Conservation (phyloP, 2,113 vertebrate genomes). For the Muntiacus reevesi region DNA sequence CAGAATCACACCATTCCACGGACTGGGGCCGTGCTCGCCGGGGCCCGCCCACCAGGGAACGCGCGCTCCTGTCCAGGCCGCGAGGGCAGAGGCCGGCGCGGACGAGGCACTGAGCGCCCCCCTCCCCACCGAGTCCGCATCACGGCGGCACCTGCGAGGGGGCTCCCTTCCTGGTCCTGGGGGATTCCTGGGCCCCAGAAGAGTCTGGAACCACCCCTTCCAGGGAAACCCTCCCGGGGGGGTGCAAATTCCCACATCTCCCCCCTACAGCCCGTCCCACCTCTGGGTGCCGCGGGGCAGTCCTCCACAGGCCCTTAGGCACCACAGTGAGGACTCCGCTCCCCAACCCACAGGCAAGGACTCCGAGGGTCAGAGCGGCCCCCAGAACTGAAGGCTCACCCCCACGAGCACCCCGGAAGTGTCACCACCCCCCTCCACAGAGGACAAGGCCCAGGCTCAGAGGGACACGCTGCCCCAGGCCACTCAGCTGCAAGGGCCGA, state of each 20-base stretch:
- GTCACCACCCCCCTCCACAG: not conserved
- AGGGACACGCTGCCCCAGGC: fast-evolving
- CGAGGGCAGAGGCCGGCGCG: fast-evolving
- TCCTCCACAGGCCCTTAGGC: fast-evolving
- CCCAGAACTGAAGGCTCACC: not conserved
- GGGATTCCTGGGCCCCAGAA: not conserved
- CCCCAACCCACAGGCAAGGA: fast-evolving
- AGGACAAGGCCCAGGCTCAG: not conserved
- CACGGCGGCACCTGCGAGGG: fast-evolving
- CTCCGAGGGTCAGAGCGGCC: not conserved
- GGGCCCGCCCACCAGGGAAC: not conserved
- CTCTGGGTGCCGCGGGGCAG: fast-evolving
- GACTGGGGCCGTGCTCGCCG: fast-evolving
- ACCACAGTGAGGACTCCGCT: not conserved
- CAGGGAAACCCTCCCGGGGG: not conserved
- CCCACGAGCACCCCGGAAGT: fast-evolving
- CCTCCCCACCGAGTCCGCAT: fast-evolving
- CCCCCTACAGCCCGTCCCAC: fast-evolving
- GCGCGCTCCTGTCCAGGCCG: not conserved
- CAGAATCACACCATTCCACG: not conserved
- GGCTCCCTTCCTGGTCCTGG: not conserved
- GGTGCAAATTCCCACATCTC: not conserved
- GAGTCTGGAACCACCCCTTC: not conserved
- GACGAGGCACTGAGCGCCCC: fast-evolving
- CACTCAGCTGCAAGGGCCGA: fast-evolving